Base-by-base conservation (phyloP, 35 echinoderm and acorn worm genomes). In the Apostichopus parvimensis region DNA sequence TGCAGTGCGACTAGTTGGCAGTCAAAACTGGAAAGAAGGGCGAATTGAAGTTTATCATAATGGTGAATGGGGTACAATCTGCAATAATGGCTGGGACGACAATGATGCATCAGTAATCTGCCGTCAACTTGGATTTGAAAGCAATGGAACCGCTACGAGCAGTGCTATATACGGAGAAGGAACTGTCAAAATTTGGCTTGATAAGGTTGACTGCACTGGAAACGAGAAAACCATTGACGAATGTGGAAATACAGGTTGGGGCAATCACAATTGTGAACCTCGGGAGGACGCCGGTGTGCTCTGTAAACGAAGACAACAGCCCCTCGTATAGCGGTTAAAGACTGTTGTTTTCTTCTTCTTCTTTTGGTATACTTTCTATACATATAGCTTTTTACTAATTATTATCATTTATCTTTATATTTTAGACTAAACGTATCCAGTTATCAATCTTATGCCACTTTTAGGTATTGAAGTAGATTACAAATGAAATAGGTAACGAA, bases 21-120 rank as follows among this genome's bases (percentile, higher is more conserved):
- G 78, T 28, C 73, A 15, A 58, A 59, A 12, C 45, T 79, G 56
- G 90, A 91, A 91, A 17, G 28, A 34, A 34, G 28, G 28, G 28
- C 28, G 28, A 34, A 34, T 34, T 34, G 28, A 34, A 34, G 28
- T 91, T 54, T 79, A 78, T 21, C 75, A 88, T 6, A 55, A 93
- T 54, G 87, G 87, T 26, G 57, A 89, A 13, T 94, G 93, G 93
- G 87, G 93, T 28, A 88, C 56, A 54, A 54, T 94, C 15, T 94
- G 93, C 66, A 78, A 25, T 21, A 24, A 93, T 59, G 54, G 54
- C 18, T 94, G 86, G 86, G 76, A 66, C 77, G 60, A 66, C 5
- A 57, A 82, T 21, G 87, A 94, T 12, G 77, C 93, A 1, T 79
- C 55, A 20, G 93, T 94, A 34, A 34, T 34, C 28, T 34, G 28